Percentiles rank a stretch among this genome's conserved stretches.
Conservation (phyloP, 2,113 vertebrate genomes). For the Lanius ludovicianus region DNA sequence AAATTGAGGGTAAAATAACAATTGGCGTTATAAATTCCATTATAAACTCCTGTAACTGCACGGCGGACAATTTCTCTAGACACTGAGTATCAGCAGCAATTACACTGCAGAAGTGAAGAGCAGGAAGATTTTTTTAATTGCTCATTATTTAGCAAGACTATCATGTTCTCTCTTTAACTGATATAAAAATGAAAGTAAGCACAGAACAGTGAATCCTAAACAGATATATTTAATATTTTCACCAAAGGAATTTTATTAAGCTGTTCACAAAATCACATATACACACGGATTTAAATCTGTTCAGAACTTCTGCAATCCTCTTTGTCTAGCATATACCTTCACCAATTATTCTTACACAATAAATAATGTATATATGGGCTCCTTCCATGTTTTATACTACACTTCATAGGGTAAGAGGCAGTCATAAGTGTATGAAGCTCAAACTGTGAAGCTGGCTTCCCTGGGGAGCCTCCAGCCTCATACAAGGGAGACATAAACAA, state of each 20-base stretch:
- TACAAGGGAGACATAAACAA: conserved; percentile 20
- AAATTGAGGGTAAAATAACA: neutral
- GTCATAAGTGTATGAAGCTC: neutral
- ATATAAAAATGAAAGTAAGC: conserved; percentile 33
- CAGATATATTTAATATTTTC: neutral
- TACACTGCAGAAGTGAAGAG: neutral
- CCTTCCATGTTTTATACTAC: conserved; percentile 21
- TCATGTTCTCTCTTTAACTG: neutral
- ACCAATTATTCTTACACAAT: conserved; percentile 34
- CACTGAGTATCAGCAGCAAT: conserved; percentile 40
- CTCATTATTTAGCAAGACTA: neutral
- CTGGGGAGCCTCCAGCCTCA: neutral
- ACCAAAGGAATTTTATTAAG: neutral
- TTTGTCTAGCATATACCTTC: neutral
- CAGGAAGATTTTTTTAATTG: conserved; percentile 50
- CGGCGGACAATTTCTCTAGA: conserved; percentile 34
- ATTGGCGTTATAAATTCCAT: neutral
- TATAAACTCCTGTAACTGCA: neutral
- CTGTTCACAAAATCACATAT: neutral
- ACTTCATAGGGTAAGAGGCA: conserved; percentile 44
- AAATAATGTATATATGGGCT: conserved; percentile 51
- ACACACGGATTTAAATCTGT: neutral
- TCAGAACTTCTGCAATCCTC: conserved; percentile 12
- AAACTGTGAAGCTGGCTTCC: conserved; percentile 23
- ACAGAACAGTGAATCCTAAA: neutral